Conservation (phyloP, 2,888 invertebrate species). For the Ethmia dodecea region DNA sequence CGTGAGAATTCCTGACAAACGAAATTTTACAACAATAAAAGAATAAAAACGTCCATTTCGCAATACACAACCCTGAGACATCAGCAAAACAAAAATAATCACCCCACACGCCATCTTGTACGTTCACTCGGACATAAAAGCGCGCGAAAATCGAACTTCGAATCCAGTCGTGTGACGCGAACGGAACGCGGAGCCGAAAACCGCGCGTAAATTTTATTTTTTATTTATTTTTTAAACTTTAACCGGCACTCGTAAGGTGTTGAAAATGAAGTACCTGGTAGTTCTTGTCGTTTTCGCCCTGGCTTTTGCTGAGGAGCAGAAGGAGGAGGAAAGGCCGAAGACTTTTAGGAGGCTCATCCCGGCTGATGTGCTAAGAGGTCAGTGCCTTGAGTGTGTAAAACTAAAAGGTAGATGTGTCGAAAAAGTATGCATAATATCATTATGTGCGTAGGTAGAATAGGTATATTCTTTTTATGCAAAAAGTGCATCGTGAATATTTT, state of each 20-base stretch:
- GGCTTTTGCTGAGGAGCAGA: slow-evolving; percentile 76
- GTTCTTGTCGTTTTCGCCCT: slow-evolving; percentile 70
- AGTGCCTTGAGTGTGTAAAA: slow-evolving; percentile 35
- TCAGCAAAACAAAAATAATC: slow-evolving; percentile 5
- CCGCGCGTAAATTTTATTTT: slow-evolving; percentile 36
- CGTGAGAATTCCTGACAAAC: no score
- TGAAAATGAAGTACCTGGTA: slow-evolving; percentile 77
- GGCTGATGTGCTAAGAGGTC: slow-evolving; percentile 93
- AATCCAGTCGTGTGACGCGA: slow-evolving; percentile 62
- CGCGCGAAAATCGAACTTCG: slow-evolving; percentile 40
- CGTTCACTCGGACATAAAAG: slow-evolving; percentile 65
- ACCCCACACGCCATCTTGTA: slow-evolving; percentile 29
- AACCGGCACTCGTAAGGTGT: slow-evolving; percentile 42
- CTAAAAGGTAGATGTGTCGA: no score
- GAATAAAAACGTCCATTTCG: neutral
- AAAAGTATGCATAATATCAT: no score
- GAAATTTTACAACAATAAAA: neutral
- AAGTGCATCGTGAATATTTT: no score
- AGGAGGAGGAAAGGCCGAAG: slow-evolving; percentile 73
- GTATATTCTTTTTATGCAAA: no score
- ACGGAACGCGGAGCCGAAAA: slow-evolving; percentile 44
- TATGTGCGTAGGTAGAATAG: no score
- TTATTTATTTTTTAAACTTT: slow-evolving; percentile 31
- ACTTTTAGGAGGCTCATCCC: slow-evolving; percentile 90
- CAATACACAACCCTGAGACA: neutral